phyloP scores from a whole-genome alignment of 2,113 vertebrate species.

The Channa argus region DNA sequence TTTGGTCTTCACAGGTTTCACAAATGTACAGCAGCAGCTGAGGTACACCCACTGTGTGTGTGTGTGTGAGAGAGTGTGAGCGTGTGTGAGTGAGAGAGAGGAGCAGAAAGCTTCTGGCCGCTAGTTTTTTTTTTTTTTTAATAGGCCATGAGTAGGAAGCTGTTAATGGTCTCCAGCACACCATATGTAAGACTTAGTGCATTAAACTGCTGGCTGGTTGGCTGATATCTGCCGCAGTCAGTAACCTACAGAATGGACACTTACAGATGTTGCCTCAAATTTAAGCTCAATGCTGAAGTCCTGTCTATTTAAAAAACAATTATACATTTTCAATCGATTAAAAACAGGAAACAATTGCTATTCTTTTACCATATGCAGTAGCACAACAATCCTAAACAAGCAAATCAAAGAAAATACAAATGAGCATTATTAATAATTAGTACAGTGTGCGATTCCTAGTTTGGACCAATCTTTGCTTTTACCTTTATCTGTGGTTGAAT shows the following conservation, averaged over 20 bases:
- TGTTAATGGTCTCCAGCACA: constrained; percentile 31
- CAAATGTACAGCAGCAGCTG: constrained; percentile 6
- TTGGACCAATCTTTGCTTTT: too few relatives aligned
- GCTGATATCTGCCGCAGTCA: constrained; percentile 6
- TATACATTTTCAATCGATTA: background rate
- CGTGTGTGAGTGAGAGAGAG: constrained; percentile 3
- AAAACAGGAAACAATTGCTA: too few relatives aligned
- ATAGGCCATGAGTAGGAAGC: constrained; percentile 45
- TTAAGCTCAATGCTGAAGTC: background rate
- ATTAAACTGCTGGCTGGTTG: constrained; percentile 5
- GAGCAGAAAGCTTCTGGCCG: constrained; percentile 12
- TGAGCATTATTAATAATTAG: too few relatives aligned
- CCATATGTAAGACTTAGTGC: constrained; percentile 1
- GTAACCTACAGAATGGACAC: background rate
- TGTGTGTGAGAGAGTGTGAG: constrained; percentile 1
- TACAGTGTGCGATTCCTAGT: too few relatives aligned
- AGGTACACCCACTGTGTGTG: background rate
- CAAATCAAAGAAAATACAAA: too few relatives aligned
- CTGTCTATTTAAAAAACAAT: background rate
- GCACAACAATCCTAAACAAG: too few relatives aligned
- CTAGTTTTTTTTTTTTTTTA: constrained; percentile 29
- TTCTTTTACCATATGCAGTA: background rate
- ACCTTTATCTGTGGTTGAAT: too few relatives aligned
- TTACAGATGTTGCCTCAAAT: background rate
- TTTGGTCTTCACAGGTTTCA: background rate